Conservation (phyloP, 2,888 invertebrate genomes). For the Abscondita cerata region DNA sequence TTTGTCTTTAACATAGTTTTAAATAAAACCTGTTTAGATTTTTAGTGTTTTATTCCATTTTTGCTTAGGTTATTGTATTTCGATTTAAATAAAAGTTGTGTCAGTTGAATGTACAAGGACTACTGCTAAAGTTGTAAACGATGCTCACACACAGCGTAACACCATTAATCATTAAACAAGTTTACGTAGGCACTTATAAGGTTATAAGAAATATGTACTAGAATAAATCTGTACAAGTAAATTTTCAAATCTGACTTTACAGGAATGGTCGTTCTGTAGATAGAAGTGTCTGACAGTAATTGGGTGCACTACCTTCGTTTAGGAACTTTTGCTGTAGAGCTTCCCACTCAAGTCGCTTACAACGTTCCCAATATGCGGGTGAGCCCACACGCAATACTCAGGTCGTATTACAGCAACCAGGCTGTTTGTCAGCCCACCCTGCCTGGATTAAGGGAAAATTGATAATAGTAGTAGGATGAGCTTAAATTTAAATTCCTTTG, state of each 20-base stretch:
- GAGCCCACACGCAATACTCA: conserved; percentile 38
- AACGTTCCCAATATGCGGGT: conserved; percentile 39
- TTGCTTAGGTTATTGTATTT: no score
- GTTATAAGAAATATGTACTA: no score
- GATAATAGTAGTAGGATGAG: conserved; percentile 17
- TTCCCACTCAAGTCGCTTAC: conserved; percentile 28
- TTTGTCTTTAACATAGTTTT: no score
- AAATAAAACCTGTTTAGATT: no score
- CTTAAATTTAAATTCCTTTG: conserved; percentile 12
- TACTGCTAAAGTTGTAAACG: no score
- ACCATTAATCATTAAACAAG: no score
- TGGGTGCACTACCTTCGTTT: conserved; percentile 18
- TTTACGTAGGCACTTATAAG: no score
- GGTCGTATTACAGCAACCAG: conserved; percentile 34
- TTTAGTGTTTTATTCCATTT: no score
- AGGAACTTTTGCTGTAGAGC: conserved; percentile 21
- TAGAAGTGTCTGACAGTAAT: conserved; percentile 17
- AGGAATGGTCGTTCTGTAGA: conserved; percentile 7
- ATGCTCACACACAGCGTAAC: no score
- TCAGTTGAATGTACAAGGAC: no score
- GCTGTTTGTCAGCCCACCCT: conserved; percentile 29
- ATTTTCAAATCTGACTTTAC: not conserved
- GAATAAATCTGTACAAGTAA: no score
- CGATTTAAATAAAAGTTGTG: no score
- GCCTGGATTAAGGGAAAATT: conserved; percentile 25